Conservation (phyloP, 2,113 vertebrate genomes). For the Poeciliopsis occidentalis region DNA sequence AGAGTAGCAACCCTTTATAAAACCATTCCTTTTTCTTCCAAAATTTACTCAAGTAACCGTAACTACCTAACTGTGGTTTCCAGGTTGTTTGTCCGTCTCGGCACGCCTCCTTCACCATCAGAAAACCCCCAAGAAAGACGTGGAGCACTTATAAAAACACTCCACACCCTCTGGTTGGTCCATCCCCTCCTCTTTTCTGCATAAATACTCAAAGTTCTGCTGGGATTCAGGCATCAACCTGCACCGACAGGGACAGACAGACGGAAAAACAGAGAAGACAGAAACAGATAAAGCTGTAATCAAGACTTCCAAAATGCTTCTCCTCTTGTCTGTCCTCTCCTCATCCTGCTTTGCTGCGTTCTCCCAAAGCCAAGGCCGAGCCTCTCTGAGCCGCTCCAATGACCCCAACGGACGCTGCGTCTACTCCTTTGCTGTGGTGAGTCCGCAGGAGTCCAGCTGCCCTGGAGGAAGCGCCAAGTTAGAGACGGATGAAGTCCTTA, state of each 20-base stretch:
- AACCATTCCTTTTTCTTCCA: too few relatives aligned
- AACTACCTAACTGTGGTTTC: slow-evolving; percentile 4
- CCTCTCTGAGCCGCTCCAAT: slow-evolving; percentile 42
- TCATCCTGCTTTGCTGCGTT: slow-evolving; percentile 27
- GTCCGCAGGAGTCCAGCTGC: slow-evolving; percentile 61
- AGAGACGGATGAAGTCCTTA: slow-evolving; percentile 52
- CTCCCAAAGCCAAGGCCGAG: slow-evolving; percentile 29
- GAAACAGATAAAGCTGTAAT: neutral
- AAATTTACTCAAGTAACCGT: too few relatives aligned
- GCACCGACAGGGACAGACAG: slow-evolving; percentile 25
- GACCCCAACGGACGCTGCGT: slow-evolving; percentile 56
- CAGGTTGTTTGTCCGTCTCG: slow-evolving; percentile 25
- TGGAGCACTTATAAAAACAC: slow-evolving; percentile 27
- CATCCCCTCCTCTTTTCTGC: slow-evolving; percentile 45
- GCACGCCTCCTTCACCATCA: neutral
- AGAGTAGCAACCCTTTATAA: too few relatives aligned
- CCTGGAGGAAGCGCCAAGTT: slow-evolving; percentile 11
- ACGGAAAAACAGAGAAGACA: neutral
- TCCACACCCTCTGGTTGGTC: slow-evolving; percentile 29
- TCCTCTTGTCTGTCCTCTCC: slow-evolving; percentile 39
- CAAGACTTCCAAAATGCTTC: slow-evolving; percentile 52
- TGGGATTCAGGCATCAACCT: slow-evolving; percentile 49
- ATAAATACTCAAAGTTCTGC: slow-evolving; percentile 65
- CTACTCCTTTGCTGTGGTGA: slow-evolving; percentile 71
- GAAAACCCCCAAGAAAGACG: slow-evolving; percentile 18